phyloP scores from a whole-genome alignment of 2,797 vertebrate genomes.

The Lithobates sylvaticus region DNA sequence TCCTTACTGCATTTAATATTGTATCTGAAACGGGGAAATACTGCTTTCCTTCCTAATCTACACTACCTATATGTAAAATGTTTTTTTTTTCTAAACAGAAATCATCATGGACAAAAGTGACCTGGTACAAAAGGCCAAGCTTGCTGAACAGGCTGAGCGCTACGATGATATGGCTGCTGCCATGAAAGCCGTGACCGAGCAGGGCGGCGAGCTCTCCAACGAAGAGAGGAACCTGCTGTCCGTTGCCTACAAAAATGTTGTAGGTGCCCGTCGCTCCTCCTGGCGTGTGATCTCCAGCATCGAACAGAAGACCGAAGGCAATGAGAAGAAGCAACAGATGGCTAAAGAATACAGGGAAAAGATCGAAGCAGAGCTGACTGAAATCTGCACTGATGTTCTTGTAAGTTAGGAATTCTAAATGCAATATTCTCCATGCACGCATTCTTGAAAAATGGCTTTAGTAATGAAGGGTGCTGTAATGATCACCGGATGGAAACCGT shows the following conservation, averaged over 20 bases:
- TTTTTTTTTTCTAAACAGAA: constrained; percentile 61
- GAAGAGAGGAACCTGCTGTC: constrained; percentile 98
- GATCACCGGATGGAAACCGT: no score
- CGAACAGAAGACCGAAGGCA: constrained; percentile 94
- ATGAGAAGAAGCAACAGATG: constrained; percentile 98
- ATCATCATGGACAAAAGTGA: constrained; percentile 95
- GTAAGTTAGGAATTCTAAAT: constrained; percentile 70
- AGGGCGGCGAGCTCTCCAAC: constrained; percentile 91
- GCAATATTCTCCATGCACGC: no score
- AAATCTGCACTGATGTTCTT: constrained; percentile 98
- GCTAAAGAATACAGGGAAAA: constrained; percentile 93
- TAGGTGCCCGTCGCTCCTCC: constrained; percentile 96
- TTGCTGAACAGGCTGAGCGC: constrained; percentile 98
- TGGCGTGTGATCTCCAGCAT: constrained; percentile 99
- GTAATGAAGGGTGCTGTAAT: no score
- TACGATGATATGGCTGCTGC: constrained; percentile 97
- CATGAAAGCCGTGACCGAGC: constrained; percentile 96
- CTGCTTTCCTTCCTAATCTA: no score
- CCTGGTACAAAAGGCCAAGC: constrained; percentile 97
- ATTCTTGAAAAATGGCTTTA: no score
- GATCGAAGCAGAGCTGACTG: constrained; percentile 93
- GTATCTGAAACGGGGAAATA: no score
- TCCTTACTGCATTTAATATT: no score
- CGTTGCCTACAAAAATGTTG: constrained; percentile 99
- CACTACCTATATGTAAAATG: not conserved